A percentile compares a stretch with the other conserved stretches of the same genome.
phyloP scores from a whole-genome alignment of 2,888 invertebrate genomes.

The Willowsia nigromaculata region DNA sequence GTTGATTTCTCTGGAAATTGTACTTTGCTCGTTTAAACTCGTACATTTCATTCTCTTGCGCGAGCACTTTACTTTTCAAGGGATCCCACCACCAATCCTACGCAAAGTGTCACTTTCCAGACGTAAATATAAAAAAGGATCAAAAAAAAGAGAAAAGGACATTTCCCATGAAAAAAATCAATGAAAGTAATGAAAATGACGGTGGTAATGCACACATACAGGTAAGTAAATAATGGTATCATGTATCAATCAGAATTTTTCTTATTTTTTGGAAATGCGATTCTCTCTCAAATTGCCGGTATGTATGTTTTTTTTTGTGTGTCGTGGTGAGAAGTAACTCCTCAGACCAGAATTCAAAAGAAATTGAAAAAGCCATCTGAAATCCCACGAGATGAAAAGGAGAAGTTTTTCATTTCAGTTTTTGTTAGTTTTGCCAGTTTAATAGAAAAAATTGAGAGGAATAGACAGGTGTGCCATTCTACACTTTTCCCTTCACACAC shows the following conservation, averaged over 20 bases:
- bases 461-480: constrained; percentile 11
- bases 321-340: neutral
- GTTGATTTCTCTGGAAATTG: neutral
- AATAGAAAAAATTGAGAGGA: constrained; percentile 13
- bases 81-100: neutral
- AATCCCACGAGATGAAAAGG: constrained; percentile 4
- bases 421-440: neutral
- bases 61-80: too few species aligned
- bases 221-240: neutral
- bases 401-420: neutral
- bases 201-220: neutral
- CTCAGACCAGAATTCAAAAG: neutral
- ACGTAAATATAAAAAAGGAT: neutral
- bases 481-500: neutral
- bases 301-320: too few species aligned
- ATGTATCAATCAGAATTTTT: neutral
- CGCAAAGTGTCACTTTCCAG: constrained; percentile 18
- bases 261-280: too few species aligned
- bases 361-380: constrained; percentile 6
- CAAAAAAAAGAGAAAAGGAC: neutral
- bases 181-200: neutral
- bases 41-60: too few species aligned
- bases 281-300: too few species aligned
- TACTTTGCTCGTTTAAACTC: neutral
- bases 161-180: neutral